Base-by-base conservation (phyloP, 2,797 vertebrate genomes). In the Novumbra hubbsi region DNA sequence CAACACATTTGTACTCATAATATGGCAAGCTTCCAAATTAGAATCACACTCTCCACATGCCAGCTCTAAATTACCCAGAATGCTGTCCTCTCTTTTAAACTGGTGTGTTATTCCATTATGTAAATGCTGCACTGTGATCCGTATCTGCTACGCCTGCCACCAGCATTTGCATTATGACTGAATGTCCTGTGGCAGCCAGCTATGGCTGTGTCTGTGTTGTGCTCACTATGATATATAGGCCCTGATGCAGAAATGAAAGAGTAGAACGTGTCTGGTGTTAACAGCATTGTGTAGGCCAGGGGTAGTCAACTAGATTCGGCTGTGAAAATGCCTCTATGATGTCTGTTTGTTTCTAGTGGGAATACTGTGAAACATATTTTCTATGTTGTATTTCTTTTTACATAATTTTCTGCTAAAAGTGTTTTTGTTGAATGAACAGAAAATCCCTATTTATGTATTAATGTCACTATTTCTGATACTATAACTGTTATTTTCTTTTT, bases 51-150 rank as follows among this genome's bases (percentile, higher is more conserved):
- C 73, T 62, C 72, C 71, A 74, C 72, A 80, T 74, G 76, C 76
- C 74, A 78, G 67, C 74, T 72, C 76, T 69, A 76, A 80, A 81
- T 80, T 32, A 81, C 34, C 41, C 74, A 49, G 66, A 70, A 74
- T 80, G 65, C 68, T 49, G 62, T 73, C 73, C 70, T 81, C 81
- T 77, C 68, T 77, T 73, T 63, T 76, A 76, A 78, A 67, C 80
- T 78, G 74, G 62, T 64, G 16, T 79, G 76, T 81, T 78, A 79
- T 79, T 80, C 80, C 75, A 82, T 85, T 84, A 80, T 82, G 76
- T 66, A 85, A 87, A 80, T 81, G 80, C 74, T 72, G 60, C 52
- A 68, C 76, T 66, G 75, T 80, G 78, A 82, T 84, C 80, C 73
- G 80, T 87, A 84, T 83, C 77, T 78, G 75, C 41, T 71, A 78